These are phyloP conservation scores for Sprattus sprattus DNA, from an alignment of 2,113 vertebrate species.

Conservation along the genomic window DNA sequence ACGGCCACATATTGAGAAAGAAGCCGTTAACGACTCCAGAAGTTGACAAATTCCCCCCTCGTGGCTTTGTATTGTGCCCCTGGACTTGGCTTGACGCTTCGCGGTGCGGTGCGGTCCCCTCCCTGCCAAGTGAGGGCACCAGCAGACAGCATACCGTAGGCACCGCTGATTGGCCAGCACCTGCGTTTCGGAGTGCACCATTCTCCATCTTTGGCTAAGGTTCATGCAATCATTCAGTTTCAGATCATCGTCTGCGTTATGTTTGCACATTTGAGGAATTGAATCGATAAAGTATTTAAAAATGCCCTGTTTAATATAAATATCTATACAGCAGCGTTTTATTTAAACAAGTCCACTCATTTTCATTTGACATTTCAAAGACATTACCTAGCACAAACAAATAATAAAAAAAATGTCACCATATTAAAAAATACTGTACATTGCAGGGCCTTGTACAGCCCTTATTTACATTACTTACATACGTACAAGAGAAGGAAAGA, in stretches of 20 bases:
- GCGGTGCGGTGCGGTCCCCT: not conserved
- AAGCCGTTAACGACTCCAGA: not conserved
- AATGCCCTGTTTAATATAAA: not conserved
- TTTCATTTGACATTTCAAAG: not conserved
- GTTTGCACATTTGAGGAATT: not conserved
- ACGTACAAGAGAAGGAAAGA: not conserved
- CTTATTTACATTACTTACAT: slow-evolving; percentile 3
- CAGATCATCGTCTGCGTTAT: not conserved
- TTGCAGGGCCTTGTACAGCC: not conserved
- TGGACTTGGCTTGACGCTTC: not conserved
- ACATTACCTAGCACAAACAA: not conserved
- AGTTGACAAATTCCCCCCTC: not conserved
- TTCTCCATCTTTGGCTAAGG: not conserved
- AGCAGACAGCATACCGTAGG: not conserved
- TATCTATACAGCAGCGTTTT: slow-evolving; percentile 5
- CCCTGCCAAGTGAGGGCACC: not conserved
- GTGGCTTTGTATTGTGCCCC: not conserved
- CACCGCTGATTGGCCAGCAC: not conserved
- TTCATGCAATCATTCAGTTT: not conserved
- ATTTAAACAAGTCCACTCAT: not conserved
- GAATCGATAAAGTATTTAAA: not conserved
- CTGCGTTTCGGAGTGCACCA: not conserved
- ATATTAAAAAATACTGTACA: slow-evolving; percentile 15
- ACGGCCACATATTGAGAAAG: not conserved
- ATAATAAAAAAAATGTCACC: not conserved